Evolutionary conservation across 2,888 invertebrate species (phyloP), one percentile per base, ranked within the genome.

Genomic region (Apamea monoglypha): DNA sequence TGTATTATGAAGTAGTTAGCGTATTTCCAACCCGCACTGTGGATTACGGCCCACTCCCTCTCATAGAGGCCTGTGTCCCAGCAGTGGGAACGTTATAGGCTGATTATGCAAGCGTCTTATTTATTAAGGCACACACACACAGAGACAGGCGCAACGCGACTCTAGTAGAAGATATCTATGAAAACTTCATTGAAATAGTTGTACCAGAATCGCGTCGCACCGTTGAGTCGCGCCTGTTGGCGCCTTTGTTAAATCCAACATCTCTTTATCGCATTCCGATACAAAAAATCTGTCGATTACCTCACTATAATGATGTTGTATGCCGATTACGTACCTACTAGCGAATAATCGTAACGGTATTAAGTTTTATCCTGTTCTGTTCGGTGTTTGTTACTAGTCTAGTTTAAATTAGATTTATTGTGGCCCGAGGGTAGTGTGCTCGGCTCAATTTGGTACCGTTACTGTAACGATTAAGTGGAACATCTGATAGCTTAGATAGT

Each of bases 271-370:
- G 56, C 56, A 78, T 78, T 82, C 29, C 59, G 53, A 71, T 74
- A 53, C 18, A 71, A 73, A 53, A 72, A 74, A 69, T n/a, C 1
- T 1, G 16, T 32, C 29, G 21, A 81, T 84, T 82, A 86, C 61
- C 53, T 78, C 68, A 82, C 40, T 14, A 16, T 82, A 78, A 82
- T 78, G 61, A 86, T 61, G 71, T 72, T 50, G 59, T 76, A 50
- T 61, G 50, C 32, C 36, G 63, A 81, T 81, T 81, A 74, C 40
- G 29, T 76, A n/a, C n/a, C n/a, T n/a, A n/a, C 67, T 59, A 69
- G 75, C 68, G 50, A 83, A 83, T 85, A 78, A 81, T 84, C 40
- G 21, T 89, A 87, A 85, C 88, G 85, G 85, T 89, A 77, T 47
- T 64, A 64, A 32, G 75, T 80, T 74, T 61, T 47, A 85, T 79